phyloP scores from a whole-genome alignment of 2,888 invertebrate species.

The Andrena chrysosceles region DNA sequence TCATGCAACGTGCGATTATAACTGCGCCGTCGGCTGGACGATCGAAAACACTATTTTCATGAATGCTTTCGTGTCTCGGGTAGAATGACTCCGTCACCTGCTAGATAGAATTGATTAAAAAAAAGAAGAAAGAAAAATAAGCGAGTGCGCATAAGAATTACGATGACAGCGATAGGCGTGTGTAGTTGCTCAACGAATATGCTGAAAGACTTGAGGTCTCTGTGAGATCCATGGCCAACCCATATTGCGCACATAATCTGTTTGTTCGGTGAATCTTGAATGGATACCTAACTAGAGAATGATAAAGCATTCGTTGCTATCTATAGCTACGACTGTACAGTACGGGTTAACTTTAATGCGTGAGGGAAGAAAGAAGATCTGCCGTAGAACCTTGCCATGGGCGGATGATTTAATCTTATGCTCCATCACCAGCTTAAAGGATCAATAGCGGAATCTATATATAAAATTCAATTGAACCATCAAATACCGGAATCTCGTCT shows the following conservation, averaged over 20 bases:
- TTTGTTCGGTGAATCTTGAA: neutral
- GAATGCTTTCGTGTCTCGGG: conserved; percentile 13
- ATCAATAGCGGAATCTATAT: conserved; percentile 44
- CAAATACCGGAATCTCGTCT: conserved; percentile 35
- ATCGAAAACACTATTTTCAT: neutral
- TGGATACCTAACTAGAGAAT: neutral
- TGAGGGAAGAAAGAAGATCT: conserved; percentile 14
- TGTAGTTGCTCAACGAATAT: conserved; percentile 43
- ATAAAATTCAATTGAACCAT: conserved; percentile 30
- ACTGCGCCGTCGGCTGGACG: too few relatives aligned
- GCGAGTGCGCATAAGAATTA: conserved; percentile 45
- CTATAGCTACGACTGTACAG: conserved; percentile 6
- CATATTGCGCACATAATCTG: neutral
- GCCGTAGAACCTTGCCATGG: conserved; percentile 18
- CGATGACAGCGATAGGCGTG: conserved; percentile 47
- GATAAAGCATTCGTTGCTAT: neutral
- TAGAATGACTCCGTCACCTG: conserved; percentile 72
- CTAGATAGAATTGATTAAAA: conserved; percentile 63
- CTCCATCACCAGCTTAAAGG: conserved; percentile 51
- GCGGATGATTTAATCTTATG: conserved; percentile 39
- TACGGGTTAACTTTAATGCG: conserved; percentile 6
- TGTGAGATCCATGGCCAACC: conserved; percentile 29
- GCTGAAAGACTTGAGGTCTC: conserved; percentile 64
- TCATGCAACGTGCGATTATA: too few relatives aligned
- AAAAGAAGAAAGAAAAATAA: conserved; percentile 57